Evolutionary conservation across 2,113 vertebrate genomes (phyloP).

Genomic region (Chiloscyllium plagiosum): DNA sequence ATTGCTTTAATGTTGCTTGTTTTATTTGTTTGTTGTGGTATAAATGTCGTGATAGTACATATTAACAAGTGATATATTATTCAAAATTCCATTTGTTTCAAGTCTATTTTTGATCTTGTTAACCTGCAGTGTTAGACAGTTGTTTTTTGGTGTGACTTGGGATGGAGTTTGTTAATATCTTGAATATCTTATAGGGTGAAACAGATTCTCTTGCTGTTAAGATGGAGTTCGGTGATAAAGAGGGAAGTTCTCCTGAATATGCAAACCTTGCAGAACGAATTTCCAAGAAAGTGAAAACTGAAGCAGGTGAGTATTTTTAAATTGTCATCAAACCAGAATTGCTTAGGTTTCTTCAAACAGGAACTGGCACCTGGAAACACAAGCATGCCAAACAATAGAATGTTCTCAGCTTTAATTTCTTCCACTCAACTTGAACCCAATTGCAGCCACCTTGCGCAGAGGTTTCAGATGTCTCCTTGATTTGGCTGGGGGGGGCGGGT

Average conservation of each 20-base stretch:
- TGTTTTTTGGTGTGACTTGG: neutral
- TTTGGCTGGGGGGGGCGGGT: neutral
- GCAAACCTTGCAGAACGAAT: constrained; percentile 58
- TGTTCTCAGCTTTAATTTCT: neutral
- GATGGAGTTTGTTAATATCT: neutral
- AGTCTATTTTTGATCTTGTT: neutral
- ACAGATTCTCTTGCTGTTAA: constrained; percentile 51
- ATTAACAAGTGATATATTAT: too few species aligned
- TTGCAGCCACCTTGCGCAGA: neutral
- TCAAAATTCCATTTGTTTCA: neutral
- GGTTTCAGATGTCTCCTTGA: neutral
- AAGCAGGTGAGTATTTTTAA: constrained; percentile 50
- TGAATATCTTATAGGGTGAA: neutral
- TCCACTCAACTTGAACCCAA: neutral
- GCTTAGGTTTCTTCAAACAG: neutral
- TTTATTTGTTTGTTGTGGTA: neutral
- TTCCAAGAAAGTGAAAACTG: constrained; percentile 59
- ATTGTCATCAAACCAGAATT: neutral
- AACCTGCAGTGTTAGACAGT: neutral
- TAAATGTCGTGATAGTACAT: neutral
- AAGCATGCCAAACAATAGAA: neutral
- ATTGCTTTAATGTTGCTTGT: neutral
- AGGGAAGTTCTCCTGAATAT: constrained; percentile 47
- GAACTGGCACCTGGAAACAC: neutral
- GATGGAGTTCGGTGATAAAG: constrained; percentile 61